Conservation (phyloP, 2,113 vertebrate genomes). For the Aix galericulata region DNA sequence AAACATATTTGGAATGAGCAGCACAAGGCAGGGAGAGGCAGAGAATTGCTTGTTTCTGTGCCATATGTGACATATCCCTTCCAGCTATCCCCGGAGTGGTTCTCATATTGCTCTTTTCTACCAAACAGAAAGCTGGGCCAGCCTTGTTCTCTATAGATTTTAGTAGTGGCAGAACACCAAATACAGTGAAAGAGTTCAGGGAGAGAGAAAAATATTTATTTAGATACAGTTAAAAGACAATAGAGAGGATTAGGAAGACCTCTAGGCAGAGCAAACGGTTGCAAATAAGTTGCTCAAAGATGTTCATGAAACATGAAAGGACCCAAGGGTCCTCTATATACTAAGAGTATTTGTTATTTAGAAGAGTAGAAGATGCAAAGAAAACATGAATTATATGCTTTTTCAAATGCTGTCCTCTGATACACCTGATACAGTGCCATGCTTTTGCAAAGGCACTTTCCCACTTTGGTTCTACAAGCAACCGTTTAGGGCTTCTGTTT, state of each 20-base stretch:
- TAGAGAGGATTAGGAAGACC: neutral
- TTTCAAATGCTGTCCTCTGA: neutral
- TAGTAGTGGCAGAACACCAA: neutral
- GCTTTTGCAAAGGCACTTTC: neutral
- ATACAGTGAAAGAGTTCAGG: neutral
- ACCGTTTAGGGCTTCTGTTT: fast-evolving
- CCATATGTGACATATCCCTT: fast-evolving
- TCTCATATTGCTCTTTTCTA: neutral
- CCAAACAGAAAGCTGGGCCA: neutral
- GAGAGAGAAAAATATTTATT: neutral
- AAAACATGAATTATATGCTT: neutral
- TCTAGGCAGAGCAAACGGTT: neutral
- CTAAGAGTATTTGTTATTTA: neutral
- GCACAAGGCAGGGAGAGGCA: neutral
- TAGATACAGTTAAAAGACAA: neutral
- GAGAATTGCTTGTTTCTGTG: neutral
- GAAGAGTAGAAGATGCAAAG: neutral
- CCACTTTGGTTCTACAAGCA: neutral
- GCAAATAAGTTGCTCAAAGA: neutral
- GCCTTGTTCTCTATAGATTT: neutral
- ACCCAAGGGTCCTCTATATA: neutral
- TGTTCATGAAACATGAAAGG: neutral
- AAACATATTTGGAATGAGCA: neutral
- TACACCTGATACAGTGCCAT: neutral
- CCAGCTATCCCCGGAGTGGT: neutral